Evolutionary conservation across 1,140 invertebrate genomes (phyloP).

Genomic region (Cyclina sinensis): DNA sequence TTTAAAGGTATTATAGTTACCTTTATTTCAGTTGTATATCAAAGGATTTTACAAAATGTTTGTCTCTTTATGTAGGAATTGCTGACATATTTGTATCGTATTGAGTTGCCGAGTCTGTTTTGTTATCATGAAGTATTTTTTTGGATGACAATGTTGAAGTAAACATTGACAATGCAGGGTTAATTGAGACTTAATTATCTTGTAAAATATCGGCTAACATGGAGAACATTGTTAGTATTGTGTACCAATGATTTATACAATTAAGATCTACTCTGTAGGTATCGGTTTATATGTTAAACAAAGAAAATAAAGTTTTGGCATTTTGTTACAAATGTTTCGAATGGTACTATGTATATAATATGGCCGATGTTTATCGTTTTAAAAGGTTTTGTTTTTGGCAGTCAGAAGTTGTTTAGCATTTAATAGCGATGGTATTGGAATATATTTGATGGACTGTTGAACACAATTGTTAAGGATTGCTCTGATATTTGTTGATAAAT

Average conservation of each 20-base stretch:
- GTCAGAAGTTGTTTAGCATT: not conserved
- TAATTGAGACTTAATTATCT: slow-evolving; percentile 35
- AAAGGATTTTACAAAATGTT: not conserved
- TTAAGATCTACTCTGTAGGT: not conserved
- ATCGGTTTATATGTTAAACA: not conserved
- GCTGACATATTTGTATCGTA: slow-evolving; percentile 12
- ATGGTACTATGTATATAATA: not conserved
- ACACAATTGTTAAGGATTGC: slow-evolving; percentile 1
- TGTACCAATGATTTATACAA: not conserved
- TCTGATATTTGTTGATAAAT: slow-evolving; percentile 1
- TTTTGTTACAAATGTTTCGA: not conserved
- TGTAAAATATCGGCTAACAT: not conserved
- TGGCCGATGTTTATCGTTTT: slow-evolving; percentile 27
- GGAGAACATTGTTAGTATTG: not conserved
- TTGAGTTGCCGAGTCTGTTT: not conserved
- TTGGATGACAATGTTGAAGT: slow-evolving; percentile 4
- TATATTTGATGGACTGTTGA: slow-evolving; percentile 19
- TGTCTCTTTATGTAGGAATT: not conserved
- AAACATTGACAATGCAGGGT: slow-evolving; percentile 1
- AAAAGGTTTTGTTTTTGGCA: slow-evolving; percentile 51
- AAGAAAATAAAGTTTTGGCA: not conserved
- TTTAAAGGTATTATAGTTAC: slow-evolving; percentile 5
- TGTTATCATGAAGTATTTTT: not conserved
- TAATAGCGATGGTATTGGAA: not conserved
- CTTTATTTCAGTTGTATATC: not conserved